phyloP scores from a whole-genome alignment of 2,888 invertebrate genomes.

The Piscicola geometra region DNA sequence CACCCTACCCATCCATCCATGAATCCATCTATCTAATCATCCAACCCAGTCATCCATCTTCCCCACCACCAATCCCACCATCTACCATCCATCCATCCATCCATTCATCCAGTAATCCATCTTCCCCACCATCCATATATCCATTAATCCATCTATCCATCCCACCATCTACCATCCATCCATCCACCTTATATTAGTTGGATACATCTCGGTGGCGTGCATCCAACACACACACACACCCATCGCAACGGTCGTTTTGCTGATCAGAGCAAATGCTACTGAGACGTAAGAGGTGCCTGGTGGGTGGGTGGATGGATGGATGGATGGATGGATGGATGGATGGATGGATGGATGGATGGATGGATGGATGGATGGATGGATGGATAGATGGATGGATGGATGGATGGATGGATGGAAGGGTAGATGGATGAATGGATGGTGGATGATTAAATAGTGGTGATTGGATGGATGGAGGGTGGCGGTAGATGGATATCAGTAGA shows the following conservation, averaged over 20 bases:
- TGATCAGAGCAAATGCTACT: conserved; percentile 40
- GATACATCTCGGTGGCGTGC: conserved; percentile 44
- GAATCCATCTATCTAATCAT: no score
- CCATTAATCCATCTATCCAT: not conserved
- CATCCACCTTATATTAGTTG: conserved; percentile 42
- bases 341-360: not conserved
- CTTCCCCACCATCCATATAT: not conserved
- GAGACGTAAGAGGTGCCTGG: conserved; percentile 12
- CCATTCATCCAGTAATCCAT: conserved; percentile 2
- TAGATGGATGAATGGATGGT: not conserved
- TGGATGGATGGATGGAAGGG: no score
- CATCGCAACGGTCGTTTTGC: conserved; percentile 44
- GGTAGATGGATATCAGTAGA: not conserved
- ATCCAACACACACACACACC: conserved; percentile 43
- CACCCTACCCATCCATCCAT: no score
- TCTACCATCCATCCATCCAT: not conserved
- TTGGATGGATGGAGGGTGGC: not conserved
- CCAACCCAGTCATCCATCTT: no score
- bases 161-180: not conserved
- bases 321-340: not conserved
- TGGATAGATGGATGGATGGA: not conserved
- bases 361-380: conserved; percentile 1
- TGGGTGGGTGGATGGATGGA: no score
- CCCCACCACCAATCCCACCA: not conserved
- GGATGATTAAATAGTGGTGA: no score